phyloP scores from a whole-genome alignment of 1,140 invertebrate species.

The Adelges cooleyi region DNA sequence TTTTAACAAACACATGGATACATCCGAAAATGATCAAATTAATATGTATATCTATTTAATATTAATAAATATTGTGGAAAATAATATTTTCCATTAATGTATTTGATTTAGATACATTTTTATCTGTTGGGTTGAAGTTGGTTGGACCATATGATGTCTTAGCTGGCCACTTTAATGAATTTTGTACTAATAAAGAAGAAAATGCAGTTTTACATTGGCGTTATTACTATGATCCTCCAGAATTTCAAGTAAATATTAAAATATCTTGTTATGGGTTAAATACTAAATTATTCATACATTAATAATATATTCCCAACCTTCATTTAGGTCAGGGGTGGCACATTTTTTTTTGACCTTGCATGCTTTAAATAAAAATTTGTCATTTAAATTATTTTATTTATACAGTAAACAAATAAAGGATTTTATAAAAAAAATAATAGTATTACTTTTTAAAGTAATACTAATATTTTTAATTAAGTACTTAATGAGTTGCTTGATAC shows the following conservation, averaged over 20 bases:
- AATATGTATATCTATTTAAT: slow-evolving; percentile 21
- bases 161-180: slow-evolving; percentile 48
- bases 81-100: slow-evolving; percentile 10
- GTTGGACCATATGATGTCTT: slow-evolving; percentile 83
- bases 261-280: no score
- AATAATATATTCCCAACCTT: not conserved
- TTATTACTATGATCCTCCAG: slow-evolving; percentile 87
- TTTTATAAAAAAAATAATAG: no score
- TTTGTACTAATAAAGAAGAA: slow-evolving; percentile 13
- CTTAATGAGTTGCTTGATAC: no score
- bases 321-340: no score
- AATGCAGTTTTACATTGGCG: slow-evolving; percentile 56
- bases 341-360: no score
- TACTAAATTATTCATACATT: slow-evolving; percentile 28
- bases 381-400: no score
- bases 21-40: no score
- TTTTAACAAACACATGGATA: no score
- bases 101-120: slow-evolving; percentile 47
- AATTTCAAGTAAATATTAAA: slow-evolving; percentile 64
- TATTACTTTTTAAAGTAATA: no score
- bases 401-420: no score
- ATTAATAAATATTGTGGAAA: slow-evolving; percentile 28
- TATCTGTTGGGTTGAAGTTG: slow-evolving; percentile 53
- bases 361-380: no score
- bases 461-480: no score